phyloP scores from a whole-genome alignment of 2,797 vertebrate species.

The Meda fulgida region DNA sequence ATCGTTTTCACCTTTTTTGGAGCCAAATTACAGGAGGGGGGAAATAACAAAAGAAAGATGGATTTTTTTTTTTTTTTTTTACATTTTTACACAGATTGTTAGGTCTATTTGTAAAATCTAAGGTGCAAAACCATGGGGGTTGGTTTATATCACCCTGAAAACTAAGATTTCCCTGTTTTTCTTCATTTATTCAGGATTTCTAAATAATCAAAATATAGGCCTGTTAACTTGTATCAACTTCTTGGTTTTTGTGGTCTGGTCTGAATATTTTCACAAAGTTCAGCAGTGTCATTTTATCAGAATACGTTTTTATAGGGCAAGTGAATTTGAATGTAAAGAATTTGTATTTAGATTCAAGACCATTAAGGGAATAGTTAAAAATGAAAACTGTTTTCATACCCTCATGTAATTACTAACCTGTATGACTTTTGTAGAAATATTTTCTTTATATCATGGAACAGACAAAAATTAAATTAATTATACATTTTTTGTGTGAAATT shows the following conservation, averaged over 20 bases:
- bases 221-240: neutral
- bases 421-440: neutral
- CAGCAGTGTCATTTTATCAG: neutral
- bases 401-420: neutral
- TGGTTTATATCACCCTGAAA: too few species aligned
- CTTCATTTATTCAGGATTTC: neutral
- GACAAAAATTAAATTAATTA: neutral
- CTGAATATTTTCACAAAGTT: neutral
- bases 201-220: neutral
- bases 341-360: neutral
- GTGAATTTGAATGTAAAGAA: neutral
- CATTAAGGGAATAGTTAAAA: neutral
- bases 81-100: neutral
- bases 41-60: neutral
- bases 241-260: neutral
- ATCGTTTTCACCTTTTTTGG: neutral
- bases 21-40: neutral
- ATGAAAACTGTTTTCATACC: neutral
- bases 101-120: neutral
- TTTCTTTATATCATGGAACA: neutral
- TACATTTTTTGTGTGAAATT: neutral
- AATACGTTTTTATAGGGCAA: neutral
- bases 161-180: neutral
- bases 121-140: too few species aligned
- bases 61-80: neutral